Evolutionary conservation across 2,888 invertebrate species (phyloP).

Genomic region (Xestobium rufovillosum): DNA sequence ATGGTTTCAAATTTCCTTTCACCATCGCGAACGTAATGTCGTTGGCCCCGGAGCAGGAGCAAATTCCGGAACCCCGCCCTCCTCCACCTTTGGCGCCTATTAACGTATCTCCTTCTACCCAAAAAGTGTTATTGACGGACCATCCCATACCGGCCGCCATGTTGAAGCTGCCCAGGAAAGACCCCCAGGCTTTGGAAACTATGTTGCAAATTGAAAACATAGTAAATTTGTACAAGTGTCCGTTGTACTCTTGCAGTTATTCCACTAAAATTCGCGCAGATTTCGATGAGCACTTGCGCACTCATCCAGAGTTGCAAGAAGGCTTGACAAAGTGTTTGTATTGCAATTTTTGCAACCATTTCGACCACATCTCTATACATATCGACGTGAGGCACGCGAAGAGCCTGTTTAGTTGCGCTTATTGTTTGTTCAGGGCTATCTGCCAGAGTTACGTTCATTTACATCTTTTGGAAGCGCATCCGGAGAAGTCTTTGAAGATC

Average conservation of each 20-base stretch:
- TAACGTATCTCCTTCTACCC: no score
- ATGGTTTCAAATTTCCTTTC: conserved; percentile 39
- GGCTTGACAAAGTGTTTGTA: conserved; percentile 46
- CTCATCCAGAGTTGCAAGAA: conserved; percentile 31
- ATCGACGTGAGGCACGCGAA: conserved; percentile 52
- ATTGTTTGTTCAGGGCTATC: conserved; percentile 61
- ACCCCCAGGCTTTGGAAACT: conserved; percentile 26
- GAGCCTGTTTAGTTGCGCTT: conserved; percentile 55
- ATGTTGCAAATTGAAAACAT: conserved; percentile 40
- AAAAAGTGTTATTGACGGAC: conserved; percentile 15
- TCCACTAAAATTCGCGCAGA: conserved; percentile 33
- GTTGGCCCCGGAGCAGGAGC: conserved; percentile 22
- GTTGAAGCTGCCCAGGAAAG: conserved; percentile 27
- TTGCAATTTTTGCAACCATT: conserved; percentile 43
- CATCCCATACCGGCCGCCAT: conserved; percentile 22
- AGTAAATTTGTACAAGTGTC: conserved; percentile 50
- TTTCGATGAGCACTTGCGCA: conserved; percentile 42
- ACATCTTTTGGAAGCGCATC: conserved; percentile 48
- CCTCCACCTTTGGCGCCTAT: conserved; percentile 3
- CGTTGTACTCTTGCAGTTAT: conserved; percentile 46
- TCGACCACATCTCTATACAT: conserved; percentile 43
- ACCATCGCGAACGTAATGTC: conserved; percentile 38
- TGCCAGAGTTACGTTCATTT: conserved; percentile 52
- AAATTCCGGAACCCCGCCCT: background rate
- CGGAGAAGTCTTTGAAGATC: conserved; percentile 22